These are phyloP conservation scores for Montipora sp. DNA, from an alignment of 64 coral and sea anemone species.

Conservation along the genomic window DNA sequence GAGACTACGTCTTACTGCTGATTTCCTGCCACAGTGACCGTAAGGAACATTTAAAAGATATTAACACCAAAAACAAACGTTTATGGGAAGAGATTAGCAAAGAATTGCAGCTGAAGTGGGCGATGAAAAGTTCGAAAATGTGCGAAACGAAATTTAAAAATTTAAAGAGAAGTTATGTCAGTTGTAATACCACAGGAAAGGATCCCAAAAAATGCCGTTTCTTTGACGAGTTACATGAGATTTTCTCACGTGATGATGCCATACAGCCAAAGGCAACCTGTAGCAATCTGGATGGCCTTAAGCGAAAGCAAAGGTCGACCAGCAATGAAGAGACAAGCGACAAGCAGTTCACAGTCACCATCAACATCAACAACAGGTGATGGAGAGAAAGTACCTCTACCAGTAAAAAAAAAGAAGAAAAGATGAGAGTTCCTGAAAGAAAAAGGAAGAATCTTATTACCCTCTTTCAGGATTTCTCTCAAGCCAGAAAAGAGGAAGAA, in stretches of 20 bases:
- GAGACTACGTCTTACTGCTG: neutral
- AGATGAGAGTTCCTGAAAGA: neutral
- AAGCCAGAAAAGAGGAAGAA: conserved; percentile 19
- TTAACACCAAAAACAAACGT: neutral
- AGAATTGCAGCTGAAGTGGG: neutral
- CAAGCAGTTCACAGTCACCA: neutral
- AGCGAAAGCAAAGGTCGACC: neutral
- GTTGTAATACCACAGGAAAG: neutral
- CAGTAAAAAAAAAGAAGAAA: neutral
- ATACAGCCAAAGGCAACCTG: neutral
- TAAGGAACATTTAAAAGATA: neutral
- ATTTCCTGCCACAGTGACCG: neutral
- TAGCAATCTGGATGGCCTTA: neutral
- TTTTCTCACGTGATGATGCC: neutral
- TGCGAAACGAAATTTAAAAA: neutral
- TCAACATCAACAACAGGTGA: neutral
- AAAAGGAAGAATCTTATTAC: neutral
- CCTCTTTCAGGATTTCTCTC: neutral
- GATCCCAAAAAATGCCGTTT: neutral
- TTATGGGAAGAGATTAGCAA: neutral
- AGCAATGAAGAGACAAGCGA: neutral
- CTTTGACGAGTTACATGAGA: neutral
- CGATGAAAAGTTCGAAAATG: neutral
- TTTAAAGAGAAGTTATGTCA: conserved; percentile 3
- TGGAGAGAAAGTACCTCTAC: neutral